phyloP scores from a whole-genome alignment of 2,113 vertebrate genomes.

The Drymodes brunneopygia region DNA sequence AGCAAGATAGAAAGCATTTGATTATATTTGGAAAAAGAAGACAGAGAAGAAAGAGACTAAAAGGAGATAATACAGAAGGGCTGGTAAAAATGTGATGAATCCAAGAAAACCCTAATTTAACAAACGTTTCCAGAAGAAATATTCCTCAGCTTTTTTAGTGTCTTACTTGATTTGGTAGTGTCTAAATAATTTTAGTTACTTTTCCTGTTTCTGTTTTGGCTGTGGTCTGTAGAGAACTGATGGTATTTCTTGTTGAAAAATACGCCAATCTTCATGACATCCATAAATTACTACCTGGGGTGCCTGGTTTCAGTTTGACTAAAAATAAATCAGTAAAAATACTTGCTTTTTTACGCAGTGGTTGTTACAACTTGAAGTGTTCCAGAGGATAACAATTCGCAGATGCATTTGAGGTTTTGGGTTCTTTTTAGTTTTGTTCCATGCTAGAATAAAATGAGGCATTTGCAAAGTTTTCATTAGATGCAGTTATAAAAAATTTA shows the following conservation, averaged over 20 bases:
- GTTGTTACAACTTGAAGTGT: neutral
- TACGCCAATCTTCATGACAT: constrained; percentile 8
- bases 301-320: constrained; percentile 31
- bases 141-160: neutral
- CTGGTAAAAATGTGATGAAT: neutral
- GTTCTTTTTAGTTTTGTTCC: neutral
- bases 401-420: constrained; percentile 26
- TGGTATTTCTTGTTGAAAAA: constrained; percentile 38
- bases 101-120: neutral
- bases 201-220: constrained; percentile 27
- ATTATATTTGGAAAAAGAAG: neutral
- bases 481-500: neutral
- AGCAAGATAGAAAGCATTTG: neutral
- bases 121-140: neutral
- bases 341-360: neutral
- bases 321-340: constrained; percentile 51
- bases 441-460: neutral
- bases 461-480: neutral
- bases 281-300: constrained; percentile 48
- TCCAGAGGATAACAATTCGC: constrained; percentile 19
- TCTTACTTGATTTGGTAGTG: neutral
- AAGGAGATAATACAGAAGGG: neutral
- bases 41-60: neutral
- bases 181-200: neutral
- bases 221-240: constrained; percentile 9